These are phyloP conservation scores for Grammomys surdaster DNA, from an alignment of 2,113 vertebrate genomes.

Conservation along the genomic window DNA sequence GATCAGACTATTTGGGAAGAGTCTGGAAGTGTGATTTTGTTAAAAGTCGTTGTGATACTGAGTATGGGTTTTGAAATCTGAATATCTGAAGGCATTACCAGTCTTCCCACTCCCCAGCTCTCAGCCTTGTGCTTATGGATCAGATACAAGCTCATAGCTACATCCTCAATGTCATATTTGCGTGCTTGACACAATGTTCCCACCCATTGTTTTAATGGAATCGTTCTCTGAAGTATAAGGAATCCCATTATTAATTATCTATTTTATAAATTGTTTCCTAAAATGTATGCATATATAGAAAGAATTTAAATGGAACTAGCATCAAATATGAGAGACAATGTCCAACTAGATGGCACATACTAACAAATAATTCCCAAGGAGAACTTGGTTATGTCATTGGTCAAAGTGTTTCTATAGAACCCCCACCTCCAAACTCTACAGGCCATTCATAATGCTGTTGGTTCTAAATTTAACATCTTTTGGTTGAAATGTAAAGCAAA, in stretches of 20 bases:
- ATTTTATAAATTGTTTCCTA: not conserved
- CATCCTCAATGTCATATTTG: not conserved
- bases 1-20: too few relatives aligned
- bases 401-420: not conserved
- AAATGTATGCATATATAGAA: not conserved
- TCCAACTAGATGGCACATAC: not conserved
- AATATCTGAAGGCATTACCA: not conserved
- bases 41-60: not conserved
- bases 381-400: not conserved
- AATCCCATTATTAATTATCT: not conserved
- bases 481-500: not conserved
- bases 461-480: not conserved
- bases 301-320: not conserved
- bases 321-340: not conserved
- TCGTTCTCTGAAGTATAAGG: not conserved
- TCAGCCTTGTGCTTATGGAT: not conserved
- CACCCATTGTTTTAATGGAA: not conserved
- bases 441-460: not conserved
- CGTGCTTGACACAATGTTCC: not conserved
- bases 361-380: not conserved
- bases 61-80: not conserved
- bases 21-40: not conserved
- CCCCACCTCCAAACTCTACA: not conserved
- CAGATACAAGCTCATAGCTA: not conserved
- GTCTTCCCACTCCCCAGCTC: too few relatives aligned